A percentile compares a stretch with the other conserved stretches of the same genome.
These are phyloP conservation scores for Eidolon dupreanum DNA, from an alignment of 2,797 vertebrate species.

Conservation along the genomic window DNA sequence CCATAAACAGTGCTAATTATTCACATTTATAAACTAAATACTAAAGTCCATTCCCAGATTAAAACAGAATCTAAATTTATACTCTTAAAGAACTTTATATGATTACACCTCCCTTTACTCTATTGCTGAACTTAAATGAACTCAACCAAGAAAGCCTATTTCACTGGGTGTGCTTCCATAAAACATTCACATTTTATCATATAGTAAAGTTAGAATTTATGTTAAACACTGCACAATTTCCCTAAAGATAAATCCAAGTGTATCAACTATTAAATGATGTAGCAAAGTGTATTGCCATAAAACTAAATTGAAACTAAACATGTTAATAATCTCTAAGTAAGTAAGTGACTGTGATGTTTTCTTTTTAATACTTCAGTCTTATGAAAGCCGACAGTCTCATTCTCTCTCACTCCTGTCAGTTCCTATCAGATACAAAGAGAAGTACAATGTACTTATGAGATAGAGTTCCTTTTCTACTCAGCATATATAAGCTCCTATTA, in stretches of 20 bases:
- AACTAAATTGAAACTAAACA: conserved; percentile 55
- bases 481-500: neutral
- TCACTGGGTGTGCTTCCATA: conserved; percentile 43
- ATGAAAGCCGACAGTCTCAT: neutral
- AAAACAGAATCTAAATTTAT: conserved; percentile 35
- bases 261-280: conserved; percentile 66
- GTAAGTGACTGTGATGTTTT: conserved; percentile 47
- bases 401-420: neutral
- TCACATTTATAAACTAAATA: conserved; percentile 44
- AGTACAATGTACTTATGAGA: neutral
- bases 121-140: conserved; percentile 16
- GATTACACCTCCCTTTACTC: neutral
- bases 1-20: neutral
- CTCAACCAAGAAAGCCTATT: neutral
- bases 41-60: neutral
- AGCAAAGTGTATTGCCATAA: conserved; percentile 60
- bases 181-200: conserved; percentile 65
- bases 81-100: neutral
- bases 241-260: conserved; percentile 62
- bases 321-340: conserved; percentile 64
- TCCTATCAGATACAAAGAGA: neutral
- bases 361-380: conserved; percentile 37
- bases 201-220: conserved; percentile 68
- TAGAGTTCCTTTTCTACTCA: neutral
- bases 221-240: conserved; percentile 63